phyloP scores from a whole-genome alignment of 2,113 vertebrate species.

The Ictalurus punctatus region DNA sequence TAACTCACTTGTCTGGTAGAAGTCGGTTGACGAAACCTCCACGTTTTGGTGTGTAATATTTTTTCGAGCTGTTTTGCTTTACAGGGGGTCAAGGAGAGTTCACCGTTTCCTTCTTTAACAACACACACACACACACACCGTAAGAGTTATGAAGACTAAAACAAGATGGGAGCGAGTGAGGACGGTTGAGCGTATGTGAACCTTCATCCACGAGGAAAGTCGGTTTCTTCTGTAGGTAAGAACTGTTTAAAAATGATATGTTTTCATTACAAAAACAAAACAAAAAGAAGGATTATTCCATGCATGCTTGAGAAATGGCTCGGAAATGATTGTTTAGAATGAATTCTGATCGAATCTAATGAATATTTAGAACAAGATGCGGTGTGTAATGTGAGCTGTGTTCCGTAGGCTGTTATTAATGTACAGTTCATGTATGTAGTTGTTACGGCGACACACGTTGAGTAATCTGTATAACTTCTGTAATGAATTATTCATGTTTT shows the following conservation, averaged over 20 bases:
- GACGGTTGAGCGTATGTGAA: neutral
- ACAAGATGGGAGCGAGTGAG: neutral
- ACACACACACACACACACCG: neutral
- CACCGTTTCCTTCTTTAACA: neutral
- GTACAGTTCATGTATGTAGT: neutral
- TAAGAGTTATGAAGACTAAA: neutral
- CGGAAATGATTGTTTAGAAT: neutral
- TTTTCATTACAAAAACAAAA: neutral
- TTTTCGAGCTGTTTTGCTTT: neutral
- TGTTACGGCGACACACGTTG: neutral
- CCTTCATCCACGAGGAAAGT: neutral
- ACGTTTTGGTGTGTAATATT: neutral
- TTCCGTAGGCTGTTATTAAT: neutral
- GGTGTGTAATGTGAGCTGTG: neutral
- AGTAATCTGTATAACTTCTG: neutral
- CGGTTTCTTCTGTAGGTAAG: neutral
- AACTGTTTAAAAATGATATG: neutral
- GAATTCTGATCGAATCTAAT: neutral
- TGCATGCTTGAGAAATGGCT: neutral
- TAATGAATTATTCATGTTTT: neutral
- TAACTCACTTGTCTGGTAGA: neutral
- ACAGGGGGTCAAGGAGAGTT: neutral
- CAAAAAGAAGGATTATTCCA: neutral
- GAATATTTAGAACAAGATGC: neutral
- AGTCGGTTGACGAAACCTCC: conserved; percentile 8